These are phyloP conservation scores for Rotaria macrura DNA, from an alignment of 2,888 invertebrate genomes.

Conservation along the genomic window DNA sequence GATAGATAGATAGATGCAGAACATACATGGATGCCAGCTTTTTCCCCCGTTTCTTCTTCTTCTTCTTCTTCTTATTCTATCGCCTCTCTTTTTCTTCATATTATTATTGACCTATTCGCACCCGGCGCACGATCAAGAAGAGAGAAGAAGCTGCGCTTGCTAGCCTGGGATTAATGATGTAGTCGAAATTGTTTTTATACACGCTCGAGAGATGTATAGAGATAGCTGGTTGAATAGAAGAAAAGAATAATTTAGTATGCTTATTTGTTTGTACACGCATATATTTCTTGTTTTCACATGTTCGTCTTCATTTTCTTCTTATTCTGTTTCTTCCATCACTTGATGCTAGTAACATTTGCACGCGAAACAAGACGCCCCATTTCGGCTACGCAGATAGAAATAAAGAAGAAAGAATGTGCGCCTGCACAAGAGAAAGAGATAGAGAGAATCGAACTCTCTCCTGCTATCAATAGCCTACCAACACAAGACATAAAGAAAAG, in stretches of 20 bases:
- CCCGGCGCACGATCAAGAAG: neutral
- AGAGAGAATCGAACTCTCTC: neutral
- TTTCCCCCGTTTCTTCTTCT: neutral
- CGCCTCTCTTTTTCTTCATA: neutral
- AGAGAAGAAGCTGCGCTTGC: neutral
- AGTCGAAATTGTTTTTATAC: neutral
- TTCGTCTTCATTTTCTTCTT: neutral
- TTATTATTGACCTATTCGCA: conserved; percentile 4
- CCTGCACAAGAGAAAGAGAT: neutral
- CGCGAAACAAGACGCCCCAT: neutral
- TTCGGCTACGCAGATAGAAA: neutral
- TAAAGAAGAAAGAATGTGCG: neutral
- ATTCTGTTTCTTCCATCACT: neutral
- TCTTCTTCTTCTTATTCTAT: too few relatives aligned
- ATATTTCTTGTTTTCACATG: conserved; percentile 1
- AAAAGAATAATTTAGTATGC: neutral
- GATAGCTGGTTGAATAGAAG: neutral
- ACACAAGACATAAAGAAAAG: neutral
- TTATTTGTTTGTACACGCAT: neutral
- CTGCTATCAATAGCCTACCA: neutral
- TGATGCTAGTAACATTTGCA: neutral
- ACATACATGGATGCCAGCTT: neutral
- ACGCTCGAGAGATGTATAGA: neutral
- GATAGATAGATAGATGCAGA: neutral
- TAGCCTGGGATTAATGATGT: neutral